phyloP scores from a whole-genome alignment of 1,140 invertebrate species.

The Acromyrmex heyeri region DNA sequence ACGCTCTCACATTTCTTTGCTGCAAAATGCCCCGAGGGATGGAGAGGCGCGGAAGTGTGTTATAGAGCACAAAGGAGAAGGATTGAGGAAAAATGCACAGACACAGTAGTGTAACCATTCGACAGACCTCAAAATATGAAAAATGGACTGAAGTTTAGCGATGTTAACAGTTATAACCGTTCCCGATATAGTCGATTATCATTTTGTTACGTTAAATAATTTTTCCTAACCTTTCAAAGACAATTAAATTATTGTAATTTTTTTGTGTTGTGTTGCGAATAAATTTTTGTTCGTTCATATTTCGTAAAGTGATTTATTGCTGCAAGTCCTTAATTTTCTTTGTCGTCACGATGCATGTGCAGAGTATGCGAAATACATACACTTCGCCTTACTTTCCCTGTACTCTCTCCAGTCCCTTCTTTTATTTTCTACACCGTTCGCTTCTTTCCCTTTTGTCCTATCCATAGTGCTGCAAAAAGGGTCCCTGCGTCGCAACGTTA shows the following conservation, averaged over 20 bases:
- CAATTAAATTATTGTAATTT: slow-evolving; percentile 7
- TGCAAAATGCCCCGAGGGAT: slow-evolving; percentile 46
- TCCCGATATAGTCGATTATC: not conserved
- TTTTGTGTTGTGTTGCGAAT: slow-evolving; percentile 2
- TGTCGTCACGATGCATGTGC: slow-evolving; percentile 42
- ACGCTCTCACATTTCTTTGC: slow-evolving; percentile 59
- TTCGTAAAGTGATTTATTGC: slow-evolving; percentile 51
- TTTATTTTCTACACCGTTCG: slow-evolving; percentile 37
- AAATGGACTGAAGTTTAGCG: slow-evolving; percentile 24
- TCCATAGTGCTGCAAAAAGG: slow-evolving; percentile 43
- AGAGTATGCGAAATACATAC: slow-evolving; percentile 17
- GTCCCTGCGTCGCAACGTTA: slow-evolving; percentile 53
- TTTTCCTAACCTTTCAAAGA: not conserved
- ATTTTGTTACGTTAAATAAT: not conserved
- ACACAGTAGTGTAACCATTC: slow-evolving; percentile 50
- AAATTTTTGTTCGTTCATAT: slow-evolving; percentile 38
- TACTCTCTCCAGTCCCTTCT: not conserved
- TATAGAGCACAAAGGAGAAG: slow-evolving; percentile 51
- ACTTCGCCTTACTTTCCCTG: slow-evolving; percentile 26
- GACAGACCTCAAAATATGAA: slow-evolving; percentile 45
- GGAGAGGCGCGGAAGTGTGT: slow-evolving; percentile 46
- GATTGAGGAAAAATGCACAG: slow-evolving; percentile 31
- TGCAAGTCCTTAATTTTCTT: slow-evolving; percentile 52
- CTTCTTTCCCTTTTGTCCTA: slow-evolving; percentile 10
- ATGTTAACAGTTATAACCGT: not conserved